Evolutionary conservation across 2,888 invertebrate species (phyloP), one percentile per base, ranked within the genome.

Genomic region (Catocala sponsa): DNA sequence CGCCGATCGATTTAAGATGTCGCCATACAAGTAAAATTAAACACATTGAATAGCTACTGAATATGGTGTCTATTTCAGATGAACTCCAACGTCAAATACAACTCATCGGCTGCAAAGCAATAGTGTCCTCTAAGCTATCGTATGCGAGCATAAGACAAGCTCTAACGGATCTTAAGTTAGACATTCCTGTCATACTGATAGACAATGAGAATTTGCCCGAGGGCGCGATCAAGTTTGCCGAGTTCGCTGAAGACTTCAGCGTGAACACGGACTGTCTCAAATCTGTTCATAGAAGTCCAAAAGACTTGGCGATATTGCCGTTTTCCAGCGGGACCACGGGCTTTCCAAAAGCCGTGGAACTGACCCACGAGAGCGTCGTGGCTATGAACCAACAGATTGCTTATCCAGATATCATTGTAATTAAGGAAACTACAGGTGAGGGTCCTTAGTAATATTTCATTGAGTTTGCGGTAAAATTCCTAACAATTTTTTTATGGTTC

Each of bases 281-380:
- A 67, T 82, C 90, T 0, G 89, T 92, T 25, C 84, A 89, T 7
- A 81, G 94, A 43, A 84, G 79, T 41, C 84, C 95, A 0, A 92
- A 96, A 7, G 97, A 97, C 74, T 80, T 96, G 5, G 95, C 95
- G 0, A 89, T 97, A 13, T 81, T 98, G 70, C 98, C 98, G 0
- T 98, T 97, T 87, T 98, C 98, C 0, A 98, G 98, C 81, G 98
- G 98, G 0, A 98, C 98, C 0, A 98, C 98, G 0, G 98, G 98
- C 0, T 85, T 97, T 42, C 96, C 97, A 0, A 97, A 97, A 90
- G 97, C 96, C 0, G 97, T 97, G 0, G 94, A 95, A 57, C 81
- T 97, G 6, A 95, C 96, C 0, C 97, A 97, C 83, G 88, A 80
- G 49, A 95, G 95, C 81, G 79, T 96, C 0, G 89, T 95, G 0